Base-by-base conservation (phyloP, 1,140 invertebrate species). In the Bombus sibiricus region DNA sequence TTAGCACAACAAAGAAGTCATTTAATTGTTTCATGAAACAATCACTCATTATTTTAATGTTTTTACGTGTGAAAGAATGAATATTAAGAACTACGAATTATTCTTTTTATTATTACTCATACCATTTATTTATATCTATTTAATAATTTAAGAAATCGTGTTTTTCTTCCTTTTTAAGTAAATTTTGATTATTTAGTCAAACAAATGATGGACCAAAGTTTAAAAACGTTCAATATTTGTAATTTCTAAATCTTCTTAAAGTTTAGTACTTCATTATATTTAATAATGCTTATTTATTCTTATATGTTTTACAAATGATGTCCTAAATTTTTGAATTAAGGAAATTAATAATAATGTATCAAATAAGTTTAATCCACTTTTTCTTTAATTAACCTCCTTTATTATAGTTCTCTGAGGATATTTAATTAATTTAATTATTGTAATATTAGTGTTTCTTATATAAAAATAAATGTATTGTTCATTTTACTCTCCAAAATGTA, bases 161-260 rank as follows among this genome's bases (percentile, higher is more conserved):
- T 73, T 62, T 72, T 57, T 43, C 32, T 85, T 87, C 64, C 28
- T 85, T 87, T 75, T 81, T 87, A 59, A 89, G 57, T n/a, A 10
- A 89, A 77, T 78, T 87, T 28, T 74, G 57, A 88, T 82, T 72
- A 69, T 79, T 90, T 90, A 90, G 53, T 82, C 76, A 86, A 72
- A 76, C 68, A 83, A 90, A 88, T 47, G 69, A 89, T 90, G 89
- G 86, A 90, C 89, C 89, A 90, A 90, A 90, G 89, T 68, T 82
- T 66, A 43, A 86, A 82, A 83, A 80, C 62, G 22, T 89, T 89
- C 72, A 76, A 43, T 88, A 39, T 86, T 53, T 81, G 68, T 74
- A 88, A 74, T 85, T 68, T 73, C 37, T 71, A 66, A 59, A 69
- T 37, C 73, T 43, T 81, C 25, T 77, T 37, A 69, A 88, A 89